Percentiles rank a stretch among this genome's conserved stretches.
phyloP scores from a whole-genome alignment of 1,140 invertebrate genomes.

The Drosophila navojoa region DNA sequence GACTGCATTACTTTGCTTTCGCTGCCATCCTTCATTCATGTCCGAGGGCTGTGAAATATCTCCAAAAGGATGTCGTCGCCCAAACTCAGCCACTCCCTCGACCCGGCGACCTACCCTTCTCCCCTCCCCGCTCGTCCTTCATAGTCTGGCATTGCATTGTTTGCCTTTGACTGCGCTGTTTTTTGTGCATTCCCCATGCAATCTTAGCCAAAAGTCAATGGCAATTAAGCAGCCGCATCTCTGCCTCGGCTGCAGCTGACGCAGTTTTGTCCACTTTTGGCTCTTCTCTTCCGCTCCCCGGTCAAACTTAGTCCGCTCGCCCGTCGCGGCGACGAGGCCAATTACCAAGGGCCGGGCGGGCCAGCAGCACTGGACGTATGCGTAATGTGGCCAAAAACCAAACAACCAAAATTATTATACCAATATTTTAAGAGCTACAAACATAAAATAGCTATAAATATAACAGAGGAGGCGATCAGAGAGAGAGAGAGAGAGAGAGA shows the following conservation, averaged over 20 bases:
- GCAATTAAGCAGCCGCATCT: slow-evolving; percentile 65
- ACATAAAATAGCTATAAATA: slow-evolving; percentile 9
- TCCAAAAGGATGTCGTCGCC: slow-evolving; percentile 65
- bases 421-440: slow-evolving; percentile 24
- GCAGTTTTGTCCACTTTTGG: slow-evolving; percentile 47
- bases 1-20: slow-evolving; percentile 40
- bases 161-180: slow-evolving; percentile 69
- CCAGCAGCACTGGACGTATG: slow-evolving; percentile 28
- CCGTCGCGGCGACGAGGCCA: slow-evolving; percentile 20
- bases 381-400: slow-evolving; percentile 34
- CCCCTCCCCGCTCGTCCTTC: background rate
- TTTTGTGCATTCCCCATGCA: slow-evolving; percentile 53
- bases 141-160: slow-evolving; percentile 43
- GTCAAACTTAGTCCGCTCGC: slow-evolving; percentile 17
- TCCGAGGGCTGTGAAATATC: slow-evolving; percentile 65
- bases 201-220: slow-evolving; percentile 73
- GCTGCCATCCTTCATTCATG: slow-evolving; percentile 60
- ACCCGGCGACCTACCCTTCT: background rate
- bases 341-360: slow-evolving; percentile 9
- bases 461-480: background rate
- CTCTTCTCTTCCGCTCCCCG: slow-evolving; percentile 18
- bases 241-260: slow-evolving; percentile 31
- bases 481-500: background rate
- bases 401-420: slow-evolving; percentile 22
- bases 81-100: background rate